These are phyloP conservation scores for Spermophilus dauricus DNA, from an alignment of 2,113 vertebrate genomes.

Conservation along the genomic window DNA sequence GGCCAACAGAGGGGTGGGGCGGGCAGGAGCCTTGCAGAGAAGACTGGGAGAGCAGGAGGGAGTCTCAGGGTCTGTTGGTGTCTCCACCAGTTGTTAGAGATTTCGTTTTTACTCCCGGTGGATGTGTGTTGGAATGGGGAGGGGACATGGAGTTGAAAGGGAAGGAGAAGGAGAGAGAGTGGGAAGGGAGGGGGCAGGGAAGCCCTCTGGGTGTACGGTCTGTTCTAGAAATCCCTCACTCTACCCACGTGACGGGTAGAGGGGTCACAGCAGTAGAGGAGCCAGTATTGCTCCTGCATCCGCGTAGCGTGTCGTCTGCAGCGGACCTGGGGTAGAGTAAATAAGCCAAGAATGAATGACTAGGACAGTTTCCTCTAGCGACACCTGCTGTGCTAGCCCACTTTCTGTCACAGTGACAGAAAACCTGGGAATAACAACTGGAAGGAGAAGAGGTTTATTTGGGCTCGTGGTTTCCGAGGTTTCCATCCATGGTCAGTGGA, in stretches of 20 bases:
- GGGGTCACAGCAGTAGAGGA: background rate
- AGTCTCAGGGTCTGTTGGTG: background rate
- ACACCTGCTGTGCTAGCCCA: background rate
- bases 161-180: background rate
- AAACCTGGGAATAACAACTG: background rate
- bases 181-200: background rate
- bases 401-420: background rate
- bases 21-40: background rate
- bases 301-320: background rate
- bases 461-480: background rate
- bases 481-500: background rate
- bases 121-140: background rate
- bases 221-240: background rate
- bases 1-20: background rate
- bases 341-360: background rate
- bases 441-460: background rate
- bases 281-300: background rate
- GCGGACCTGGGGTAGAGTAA: background rate
- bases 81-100: background rate
- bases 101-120: conserved; percentile 13
- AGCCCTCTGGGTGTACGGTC: background rate
- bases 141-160: background rate
- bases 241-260: background rate
- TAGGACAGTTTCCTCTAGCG: background rate
- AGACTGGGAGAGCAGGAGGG: background rate